phyloP scores from a whole-genome alignment of 2,797 vertebrate species.

The Dicrostonyx torquatus region DNA sequence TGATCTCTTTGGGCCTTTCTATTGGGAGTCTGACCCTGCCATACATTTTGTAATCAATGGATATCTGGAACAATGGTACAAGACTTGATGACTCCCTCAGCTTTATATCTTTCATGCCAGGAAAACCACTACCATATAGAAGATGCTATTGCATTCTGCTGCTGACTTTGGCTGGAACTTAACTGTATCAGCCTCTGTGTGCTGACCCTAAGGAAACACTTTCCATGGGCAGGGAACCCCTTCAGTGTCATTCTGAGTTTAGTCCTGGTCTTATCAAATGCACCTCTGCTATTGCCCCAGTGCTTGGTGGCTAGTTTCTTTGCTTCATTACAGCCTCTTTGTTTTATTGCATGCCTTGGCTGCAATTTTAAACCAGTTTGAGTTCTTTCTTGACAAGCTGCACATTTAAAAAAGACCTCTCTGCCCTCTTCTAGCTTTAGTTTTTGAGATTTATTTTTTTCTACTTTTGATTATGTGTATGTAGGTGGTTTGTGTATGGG shows the following conservation, averaged over 20 bases:
- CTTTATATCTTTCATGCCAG: not conserved
- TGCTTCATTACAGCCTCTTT: not conserved
- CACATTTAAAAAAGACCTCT: not conserved
- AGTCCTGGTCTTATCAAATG: not conserved
- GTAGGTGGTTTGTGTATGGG: not conserved
- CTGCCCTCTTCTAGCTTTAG: not conserved
- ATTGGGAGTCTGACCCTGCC: not conserved
- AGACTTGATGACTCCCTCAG: not conserved
- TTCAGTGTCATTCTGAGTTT: not conserved
- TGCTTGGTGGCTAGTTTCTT: not conserved
- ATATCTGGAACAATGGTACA: not conserved
- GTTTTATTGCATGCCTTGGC: not conserved
- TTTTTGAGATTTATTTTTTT: not conserved
- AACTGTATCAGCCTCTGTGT: not conserved
- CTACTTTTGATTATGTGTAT: not conserved
- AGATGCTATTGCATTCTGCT: not conserved
- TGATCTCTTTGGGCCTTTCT: not conserved
- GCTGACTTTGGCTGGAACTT: not conserved
- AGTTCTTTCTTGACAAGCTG: not conserved
- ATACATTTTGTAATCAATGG: not conserved
- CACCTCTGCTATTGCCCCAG: not conserved
- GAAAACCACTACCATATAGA: not conserved
- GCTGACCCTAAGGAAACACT: not conserved
- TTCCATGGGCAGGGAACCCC: not conserved
- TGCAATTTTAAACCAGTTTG: not conserved